These are phyloP conservation scores for Synaphobranchus kaupii DNA, from an alignment of 2,797 vertebrate genomes.

Conservation along the genomic window DNA sequence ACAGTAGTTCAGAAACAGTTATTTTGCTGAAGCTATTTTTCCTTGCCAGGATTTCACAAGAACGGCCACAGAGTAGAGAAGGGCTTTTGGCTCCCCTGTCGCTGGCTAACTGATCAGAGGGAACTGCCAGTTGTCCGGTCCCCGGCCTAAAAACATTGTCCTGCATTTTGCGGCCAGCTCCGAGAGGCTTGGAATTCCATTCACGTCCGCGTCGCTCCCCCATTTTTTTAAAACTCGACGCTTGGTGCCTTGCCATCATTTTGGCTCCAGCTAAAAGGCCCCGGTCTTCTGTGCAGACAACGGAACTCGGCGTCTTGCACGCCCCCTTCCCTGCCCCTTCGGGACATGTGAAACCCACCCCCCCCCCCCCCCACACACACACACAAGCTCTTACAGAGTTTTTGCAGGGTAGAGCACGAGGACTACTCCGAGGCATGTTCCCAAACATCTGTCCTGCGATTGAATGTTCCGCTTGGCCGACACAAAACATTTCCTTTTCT, in stretches of 20 bases:
- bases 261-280: neutral
- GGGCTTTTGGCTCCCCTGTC: neutral
- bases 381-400: neutral
- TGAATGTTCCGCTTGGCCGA: conserved; percentile 39
- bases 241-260: neutral
- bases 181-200: neutral
- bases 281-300: neutral
- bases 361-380: neutral
- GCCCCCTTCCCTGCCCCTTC: neutral
- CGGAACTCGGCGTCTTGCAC: neutral
- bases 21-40: neutral
- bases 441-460: conserved; percentile 18
- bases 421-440: neutral
- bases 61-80: neutral
- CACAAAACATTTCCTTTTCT: conserved; percentile 50
- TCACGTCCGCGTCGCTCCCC: neutral
- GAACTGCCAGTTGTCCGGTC: neutral
- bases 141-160: neutral
- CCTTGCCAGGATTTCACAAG: neutral
- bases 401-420: neutral
- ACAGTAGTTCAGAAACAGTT: neutral
- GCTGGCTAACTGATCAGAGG: neutral
- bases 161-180: neutral
- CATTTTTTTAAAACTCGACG: neutral
- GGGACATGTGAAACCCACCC: neutral